phyloP scores from a whole-genome alignment of 2,113 vertebrate genomes.

The Tylochromis polylepis region DNA sequence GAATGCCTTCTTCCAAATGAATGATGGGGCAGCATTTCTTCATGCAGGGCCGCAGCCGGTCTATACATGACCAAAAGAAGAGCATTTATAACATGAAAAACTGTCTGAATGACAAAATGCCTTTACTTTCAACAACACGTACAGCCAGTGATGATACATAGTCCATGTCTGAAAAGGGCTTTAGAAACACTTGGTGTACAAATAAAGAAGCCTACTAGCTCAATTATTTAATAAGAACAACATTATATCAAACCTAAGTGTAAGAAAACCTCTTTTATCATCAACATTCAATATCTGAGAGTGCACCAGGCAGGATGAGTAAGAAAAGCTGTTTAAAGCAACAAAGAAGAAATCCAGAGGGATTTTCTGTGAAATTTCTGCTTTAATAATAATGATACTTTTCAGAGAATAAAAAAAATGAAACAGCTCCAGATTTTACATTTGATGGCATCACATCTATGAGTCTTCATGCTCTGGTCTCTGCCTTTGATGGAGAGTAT shows the following conservation, averaged over 20 bases:
- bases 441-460: conserved; percentile 50
- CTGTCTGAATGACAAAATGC: not conserved
- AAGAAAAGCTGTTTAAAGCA: conserved; percentile 15
- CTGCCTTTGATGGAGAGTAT: conserved; percentile 9
- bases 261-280: not conserved
- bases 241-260: not conserved
- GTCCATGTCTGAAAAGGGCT: not conserved
- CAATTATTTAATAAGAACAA: not conserved
- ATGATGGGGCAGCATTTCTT: not conserved
- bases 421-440: conserved; percentile 34
- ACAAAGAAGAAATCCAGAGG: conserved; percentile 14
- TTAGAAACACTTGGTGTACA: not conserved
- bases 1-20: not conserved
- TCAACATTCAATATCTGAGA: conserved; percentile 13
- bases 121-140: not conserved
- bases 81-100: not conserved
- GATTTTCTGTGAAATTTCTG: conserved; percentile 22
- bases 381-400: conserved; percentile 38
- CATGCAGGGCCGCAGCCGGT: not conserved
- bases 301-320: not conserved
- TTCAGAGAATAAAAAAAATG: conserved; percentile 16
- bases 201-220: not conserved
- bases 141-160: not conserved
- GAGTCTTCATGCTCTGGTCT: conserved; percentile 4
- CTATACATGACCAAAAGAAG: not conserved